Evolutionary conservation across 2,888 invertebrate species (phyloP), one percentile per base, ranked within the genome.

Genomic region (Sisyra terminalis): DNA sequence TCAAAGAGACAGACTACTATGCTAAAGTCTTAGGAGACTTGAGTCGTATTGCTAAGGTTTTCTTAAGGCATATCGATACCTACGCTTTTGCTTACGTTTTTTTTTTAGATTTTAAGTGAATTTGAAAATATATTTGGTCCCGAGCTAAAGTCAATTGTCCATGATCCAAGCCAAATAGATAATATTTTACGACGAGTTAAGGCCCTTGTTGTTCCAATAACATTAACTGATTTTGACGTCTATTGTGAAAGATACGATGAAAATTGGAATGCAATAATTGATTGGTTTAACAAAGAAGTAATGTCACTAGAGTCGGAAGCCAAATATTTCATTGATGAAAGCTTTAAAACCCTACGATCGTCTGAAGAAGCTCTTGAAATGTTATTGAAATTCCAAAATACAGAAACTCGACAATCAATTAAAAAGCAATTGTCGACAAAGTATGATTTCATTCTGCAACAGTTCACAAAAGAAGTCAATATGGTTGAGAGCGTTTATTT

Each of bases 61-160:
- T 46, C n/a, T n/a, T n/a, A n/a, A n/a, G n/a, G n/a, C n/a, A n/a
- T n/a, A n/a, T n/a, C n/a, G n/a, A n/a, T n/a, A n/a, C n/a, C n/a
- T n/a, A n/a, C n/a, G n/a, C n/a, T n/a, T n/a, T n/a, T n/a, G n/a
- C n/a, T n/a, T n/a, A n/a, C n/a, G n/a, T n/a, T n/a, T n/a, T 38
- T 17, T 24, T 18, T 29, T 39, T 15, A 80, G 79, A 77, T 86
- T 0, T 68, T 89, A 3, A 76, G 85, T 53, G 86, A 90, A 55
- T 92, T 90, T 55, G 80, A 86, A 58, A 87, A 88, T 50, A 82
- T 93, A 46, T 90, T 93, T 57, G 89, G 90, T 0, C 70, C 78
- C 1, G 86, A 90, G 52, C 61, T 93, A 2, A 87, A 88, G 55
- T 79, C 87, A 0, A 83, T 92, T 29, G 83, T 90, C 29, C 80